phyloP scores from a whole-genome alignment of 2,888 invertebrate species.

The Eupeodes luniger region DNA sequence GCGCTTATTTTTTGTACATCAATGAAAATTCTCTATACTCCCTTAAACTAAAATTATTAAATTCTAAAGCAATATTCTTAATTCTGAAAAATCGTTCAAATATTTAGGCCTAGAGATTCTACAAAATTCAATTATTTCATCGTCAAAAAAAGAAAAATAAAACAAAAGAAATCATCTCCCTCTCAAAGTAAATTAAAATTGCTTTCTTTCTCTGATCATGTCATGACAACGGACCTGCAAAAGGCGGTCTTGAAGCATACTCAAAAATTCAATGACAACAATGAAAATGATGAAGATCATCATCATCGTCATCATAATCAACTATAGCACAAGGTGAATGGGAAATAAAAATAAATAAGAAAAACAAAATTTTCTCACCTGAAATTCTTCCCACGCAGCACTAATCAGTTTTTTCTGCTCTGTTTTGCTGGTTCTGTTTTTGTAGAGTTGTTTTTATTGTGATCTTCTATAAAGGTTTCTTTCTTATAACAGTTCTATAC shows the following conservation, averaged over 20 bases:
- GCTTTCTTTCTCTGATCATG: constrained; percentile 50
- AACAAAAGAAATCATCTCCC: constrained; percentile 61
- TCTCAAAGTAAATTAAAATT: constrained; percentile 17
- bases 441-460: neutral
- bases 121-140: constrained; percentile 35
- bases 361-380: constrained; percentile 52
- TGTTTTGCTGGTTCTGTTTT: neutral
- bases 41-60: too few relatives aligned
- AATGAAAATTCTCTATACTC: too few relatives aligned
- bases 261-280: constrained; percentile 59
- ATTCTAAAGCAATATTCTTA: constrained; percentile 4
- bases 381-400: constrained; percentile 70
- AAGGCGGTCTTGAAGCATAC: neutral
- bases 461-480: constrained; percentile 10
- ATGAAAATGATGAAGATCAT: constrained; percentile 49
- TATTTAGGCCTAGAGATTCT: constrained; percentile 36
- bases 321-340: constrained; percentile 11
- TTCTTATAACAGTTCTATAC: neutral
- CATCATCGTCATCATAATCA: neutral
- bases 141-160: neutral
- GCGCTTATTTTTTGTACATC: too few relatives aligned
- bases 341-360: constrained; percentile 27
- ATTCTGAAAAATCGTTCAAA: constrained; percentile 11
- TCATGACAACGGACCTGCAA: constrained; percentile 24
- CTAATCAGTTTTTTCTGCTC: constrained; percentile 61